phyloP scores from a whole-genome alignment of 2,113 vertebrate species.

The Cichladusa arquata region DNA sequence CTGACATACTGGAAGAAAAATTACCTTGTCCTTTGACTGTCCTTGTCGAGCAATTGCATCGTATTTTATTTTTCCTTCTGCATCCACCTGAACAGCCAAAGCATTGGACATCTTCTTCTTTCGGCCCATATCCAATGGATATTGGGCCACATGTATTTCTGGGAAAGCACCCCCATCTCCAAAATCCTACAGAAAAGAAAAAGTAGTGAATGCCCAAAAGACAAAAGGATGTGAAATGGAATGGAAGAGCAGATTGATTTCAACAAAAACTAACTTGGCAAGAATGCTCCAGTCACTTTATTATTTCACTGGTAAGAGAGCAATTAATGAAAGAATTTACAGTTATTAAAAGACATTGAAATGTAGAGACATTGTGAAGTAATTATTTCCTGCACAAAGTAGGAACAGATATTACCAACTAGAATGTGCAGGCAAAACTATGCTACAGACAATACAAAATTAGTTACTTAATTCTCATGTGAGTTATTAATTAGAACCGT shows the following conservation, averaged over 20 bases:
- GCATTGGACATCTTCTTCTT: conserved; percentile 96
- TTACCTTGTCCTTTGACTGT: conserved; percentile 95
- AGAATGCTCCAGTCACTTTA: background rate
- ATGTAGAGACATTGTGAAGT: background rate
- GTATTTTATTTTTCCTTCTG: conserved; percentile 97
- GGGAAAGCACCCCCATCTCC: conserved; percentile 98
- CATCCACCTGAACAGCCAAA: conserved; percentile 93
- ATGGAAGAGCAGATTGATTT: background rate
- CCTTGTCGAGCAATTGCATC: conserved; percentile 95
- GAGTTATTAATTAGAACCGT: background rate
- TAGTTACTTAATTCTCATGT: background rate
- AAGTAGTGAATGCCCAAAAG: background rate
- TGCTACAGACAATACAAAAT: background rate
- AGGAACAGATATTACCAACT: background rate
- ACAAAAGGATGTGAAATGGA: background rate
- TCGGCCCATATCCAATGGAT: conserved; percentile 95
- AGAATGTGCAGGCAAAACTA: background rate
- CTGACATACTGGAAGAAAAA: background rate
- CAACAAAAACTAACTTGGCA: background rate
- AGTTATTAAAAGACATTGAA: background rate
- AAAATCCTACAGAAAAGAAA: conserved; percentile 83
- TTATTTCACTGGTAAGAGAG: background rate
- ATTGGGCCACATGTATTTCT: conserved; percentile 96
- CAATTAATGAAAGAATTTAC: background rate
- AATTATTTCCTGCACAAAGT: background rate